Conservation (phyloP, 2,888 invertebrate genomes). For the Drosophila mettleri region DNA sequence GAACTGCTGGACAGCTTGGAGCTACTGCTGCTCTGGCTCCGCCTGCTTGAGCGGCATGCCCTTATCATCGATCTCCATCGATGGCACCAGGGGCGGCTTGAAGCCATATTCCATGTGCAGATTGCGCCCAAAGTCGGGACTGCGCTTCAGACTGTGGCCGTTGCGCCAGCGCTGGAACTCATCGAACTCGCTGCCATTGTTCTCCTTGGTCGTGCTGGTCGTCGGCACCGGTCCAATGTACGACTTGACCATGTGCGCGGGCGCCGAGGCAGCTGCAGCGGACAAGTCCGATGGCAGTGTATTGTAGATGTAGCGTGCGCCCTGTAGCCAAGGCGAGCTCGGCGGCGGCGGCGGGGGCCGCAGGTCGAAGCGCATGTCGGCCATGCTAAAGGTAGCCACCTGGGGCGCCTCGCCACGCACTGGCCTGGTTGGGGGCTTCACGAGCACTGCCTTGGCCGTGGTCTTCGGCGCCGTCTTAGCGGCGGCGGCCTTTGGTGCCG, state of each 20-base stretch:
- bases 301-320: constrained; percentile 81
- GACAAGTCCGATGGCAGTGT: constrained; percentile 80
- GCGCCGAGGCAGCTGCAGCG: constrained; percentile 75
- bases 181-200: constrained; percentile 64
- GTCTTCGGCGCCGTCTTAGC: constrained; percentile 26
- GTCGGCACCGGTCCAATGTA: constrained; percentile 72
- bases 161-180: constrained; percentile 84
- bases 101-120: constrained; percentile 93
- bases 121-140: constrained; percentile 87
- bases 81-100: constrained; percentile 92
- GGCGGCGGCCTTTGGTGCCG: constrained; percentile 32
- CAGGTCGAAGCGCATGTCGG: constrained; percentile 77
- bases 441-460: constrained; percentile 14
- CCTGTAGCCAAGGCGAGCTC: constrained; percentile 73
- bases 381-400: constrained; percentile 66
- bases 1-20: not conserved
- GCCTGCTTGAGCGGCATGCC: constrained; percentile 87
- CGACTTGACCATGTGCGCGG: constrained; percentile 86
- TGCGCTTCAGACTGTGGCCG: constrained; percentile 86
- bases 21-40: constrained; percentile 45
- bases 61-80: constrained; percentile 91
- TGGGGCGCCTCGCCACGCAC: constrained; percentile 58
- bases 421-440: constrained; percentile 55
- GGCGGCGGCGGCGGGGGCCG: constrained; percentile 77
- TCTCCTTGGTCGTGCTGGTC: constrained; percentile 26